phyloP scores from a whole-genome alignment of 1,140 invertebrate genomes.

The Trichoplusia ni region DNA sequence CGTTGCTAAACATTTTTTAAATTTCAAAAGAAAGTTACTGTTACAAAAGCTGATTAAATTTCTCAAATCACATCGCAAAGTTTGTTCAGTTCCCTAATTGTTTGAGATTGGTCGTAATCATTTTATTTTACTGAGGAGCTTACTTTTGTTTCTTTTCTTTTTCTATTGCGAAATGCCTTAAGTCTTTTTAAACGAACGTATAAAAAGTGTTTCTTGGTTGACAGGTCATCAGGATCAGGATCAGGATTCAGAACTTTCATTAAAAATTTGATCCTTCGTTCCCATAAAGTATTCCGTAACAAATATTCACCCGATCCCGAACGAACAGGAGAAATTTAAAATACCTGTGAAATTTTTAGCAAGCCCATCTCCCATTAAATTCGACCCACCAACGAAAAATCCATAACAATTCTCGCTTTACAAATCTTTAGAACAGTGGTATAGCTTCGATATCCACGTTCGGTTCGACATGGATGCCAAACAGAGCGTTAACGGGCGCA shows the following conservation, averaged over 20 bases:
- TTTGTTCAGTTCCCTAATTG: slow-evolving; percentile 8
- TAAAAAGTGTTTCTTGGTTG: no score
- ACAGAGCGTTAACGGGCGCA: slow-evolving; percentile 43
- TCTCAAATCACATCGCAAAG: slow-evolving; percentile 1
- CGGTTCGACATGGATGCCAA: slow-evolving; percentile 44
- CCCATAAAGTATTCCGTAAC: no score
- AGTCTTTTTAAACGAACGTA: no score
- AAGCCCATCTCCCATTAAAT: no score
- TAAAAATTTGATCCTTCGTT: no score
- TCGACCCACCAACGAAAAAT: neutral
- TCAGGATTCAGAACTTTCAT: no score
- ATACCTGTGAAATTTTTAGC: no score
- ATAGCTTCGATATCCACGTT: slow-evolving; percentile 24
- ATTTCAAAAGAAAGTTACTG: neutral
- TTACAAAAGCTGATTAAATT: neutral
- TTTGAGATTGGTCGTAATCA: neutral
- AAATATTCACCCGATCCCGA: no score
- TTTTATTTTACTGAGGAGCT: neutral
- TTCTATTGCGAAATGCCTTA: no score
- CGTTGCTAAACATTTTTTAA: slow-evolving; percentile 1
- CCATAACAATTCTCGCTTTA: neutral
- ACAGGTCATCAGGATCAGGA: no score
- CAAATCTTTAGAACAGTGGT: neutral
- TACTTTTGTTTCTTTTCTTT: neutral
- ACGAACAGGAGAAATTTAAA: no score